These are phyloP conservation scores for Agriopis leucophaearia DNA, from an alignment of 2,888 invertebrate genomes.

Conservation along the genomic window DNA sequence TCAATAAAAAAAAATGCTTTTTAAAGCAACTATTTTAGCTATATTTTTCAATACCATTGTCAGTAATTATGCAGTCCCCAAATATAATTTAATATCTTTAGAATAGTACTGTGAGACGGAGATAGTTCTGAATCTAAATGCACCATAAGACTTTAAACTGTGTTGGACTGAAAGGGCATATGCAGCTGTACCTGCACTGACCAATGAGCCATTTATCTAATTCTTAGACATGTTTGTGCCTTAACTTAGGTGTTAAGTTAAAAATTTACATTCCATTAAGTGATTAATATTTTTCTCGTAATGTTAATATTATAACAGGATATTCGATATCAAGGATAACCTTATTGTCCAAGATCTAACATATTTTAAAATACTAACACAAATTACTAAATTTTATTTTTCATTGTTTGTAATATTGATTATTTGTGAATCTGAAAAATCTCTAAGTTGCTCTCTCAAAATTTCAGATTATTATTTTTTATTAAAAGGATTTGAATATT, in stretches of 20 bases:
- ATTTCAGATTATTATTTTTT: neutral
- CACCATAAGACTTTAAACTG: too few species aligned
- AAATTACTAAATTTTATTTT: neutral
- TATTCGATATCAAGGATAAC: neutral
- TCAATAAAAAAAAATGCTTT: too few species aligned
- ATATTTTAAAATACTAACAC: neutral
- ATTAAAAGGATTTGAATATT: neutral
- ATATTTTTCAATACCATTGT: too few species aligned
- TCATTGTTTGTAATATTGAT: neutral
- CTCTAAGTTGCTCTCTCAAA: neutral
- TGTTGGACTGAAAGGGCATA: neutral
- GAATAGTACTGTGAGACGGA: too few species aligned
- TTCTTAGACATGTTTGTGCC: conserved; percentile 65
- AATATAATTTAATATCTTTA: too few species aligned
- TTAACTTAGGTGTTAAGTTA: conserved; percentile 57
- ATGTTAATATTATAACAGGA: neutral
- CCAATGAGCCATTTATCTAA: conserved; percentile 75
- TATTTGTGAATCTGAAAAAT: neutral
- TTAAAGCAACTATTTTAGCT: too few species aligned
- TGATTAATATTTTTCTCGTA: conserved; percentile 42
- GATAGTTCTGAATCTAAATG: too few species aligned
- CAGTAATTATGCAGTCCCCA: too few species aligned
- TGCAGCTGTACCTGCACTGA: conserved; percentile 73
- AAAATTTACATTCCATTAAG: conserved; percentile 64
- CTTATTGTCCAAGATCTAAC: neutral